phyloP scores from a whole-genome alignment of 2,888 invertebrate genomes.

The Sympetrum striolatum region DNA sequence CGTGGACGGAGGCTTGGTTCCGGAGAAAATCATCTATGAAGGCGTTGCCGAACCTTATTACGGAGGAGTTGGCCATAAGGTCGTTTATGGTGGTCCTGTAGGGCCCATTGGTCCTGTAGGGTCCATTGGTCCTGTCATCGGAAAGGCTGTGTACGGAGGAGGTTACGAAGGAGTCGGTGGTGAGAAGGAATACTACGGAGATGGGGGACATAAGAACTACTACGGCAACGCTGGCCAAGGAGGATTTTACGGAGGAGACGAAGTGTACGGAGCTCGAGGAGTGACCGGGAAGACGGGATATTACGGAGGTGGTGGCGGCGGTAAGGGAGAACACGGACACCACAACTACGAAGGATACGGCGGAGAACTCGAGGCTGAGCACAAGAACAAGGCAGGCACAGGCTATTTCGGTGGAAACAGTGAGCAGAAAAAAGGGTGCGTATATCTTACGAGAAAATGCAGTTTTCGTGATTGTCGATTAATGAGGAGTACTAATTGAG shows the following conservation, averaged over 20 bases:
- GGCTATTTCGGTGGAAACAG: constrained; percentile 71
- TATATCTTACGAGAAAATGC: no score
- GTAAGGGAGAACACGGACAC: constrained; percentile 13
- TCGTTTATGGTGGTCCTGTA: neutral
- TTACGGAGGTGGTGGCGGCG: constrained; percentile 9
- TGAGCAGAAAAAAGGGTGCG: constrained; percentile 26
- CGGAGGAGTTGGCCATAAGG: neutral
- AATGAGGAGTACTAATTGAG: no score
- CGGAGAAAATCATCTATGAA: neutral
- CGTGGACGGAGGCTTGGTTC: neutral
- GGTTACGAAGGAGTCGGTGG: constrained; percentile 52
- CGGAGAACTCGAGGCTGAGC: constrained; percentile 63
- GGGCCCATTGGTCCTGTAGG: constrained; percentile 34
- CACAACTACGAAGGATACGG: neutral
- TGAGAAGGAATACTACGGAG: constrained; percentile 53
- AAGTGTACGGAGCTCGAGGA: neutral
- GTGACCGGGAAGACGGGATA: constrained; percentile 2
- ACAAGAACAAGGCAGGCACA: constrained; percentile 80
- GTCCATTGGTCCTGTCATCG: constrained; percentile 48
- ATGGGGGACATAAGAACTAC: constrained; percentile 75
- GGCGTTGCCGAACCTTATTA: neutral
- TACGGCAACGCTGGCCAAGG: constrained; percentile 62
- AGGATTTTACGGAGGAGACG: constrained; percentile 8
- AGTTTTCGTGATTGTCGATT: no score
- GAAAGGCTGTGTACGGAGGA: constrained; percentile 57